Conservation (phyloP, 2,113 vertebrate genomes). For the Colaptes auratus region DNA sequence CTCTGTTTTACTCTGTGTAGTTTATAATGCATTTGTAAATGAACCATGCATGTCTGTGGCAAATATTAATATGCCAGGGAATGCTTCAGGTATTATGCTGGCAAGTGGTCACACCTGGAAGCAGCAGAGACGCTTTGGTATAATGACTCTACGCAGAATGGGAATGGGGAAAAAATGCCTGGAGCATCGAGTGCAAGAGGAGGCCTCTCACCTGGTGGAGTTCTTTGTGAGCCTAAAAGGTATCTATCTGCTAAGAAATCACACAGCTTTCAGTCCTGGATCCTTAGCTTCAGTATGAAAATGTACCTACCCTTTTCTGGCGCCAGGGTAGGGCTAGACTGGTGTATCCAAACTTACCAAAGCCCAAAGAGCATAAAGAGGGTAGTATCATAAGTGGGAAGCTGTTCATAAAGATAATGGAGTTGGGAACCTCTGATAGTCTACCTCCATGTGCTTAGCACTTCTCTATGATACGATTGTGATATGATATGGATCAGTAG, state of each 20-base stretch:
- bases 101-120: slow-evolving; percentile 60
- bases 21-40: neutral
- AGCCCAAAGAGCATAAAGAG: neutral
- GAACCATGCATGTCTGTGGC: neutral
- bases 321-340: neutral
- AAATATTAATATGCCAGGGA: neutral
- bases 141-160: slow-evolving; percentile 50
- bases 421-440: neutral
- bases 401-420: neutral
- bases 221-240: slow-evolving; percentile 51
- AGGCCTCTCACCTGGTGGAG: slow-evolving; percentile 51
- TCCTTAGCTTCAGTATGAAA: neutral
- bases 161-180: slow-evolving; percentile 64
- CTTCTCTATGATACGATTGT: neutral
- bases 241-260: neutral
- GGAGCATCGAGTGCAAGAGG: slow-evolving; percentile 58
- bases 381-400: neutral
- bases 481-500: neutral
- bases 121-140: slow-evolving; percentile 68
- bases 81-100: slow-evolving; percentile 58
- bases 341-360: neutral
- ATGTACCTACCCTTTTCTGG: neutral
- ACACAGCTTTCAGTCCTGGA: neutral
- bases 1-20: neutral
- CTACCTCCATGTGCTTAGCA: neutral